Evolutionary conservation across 2,888 invertebrate genomes (phyloP).

Genomic region (Villa cingulata): DNA sequence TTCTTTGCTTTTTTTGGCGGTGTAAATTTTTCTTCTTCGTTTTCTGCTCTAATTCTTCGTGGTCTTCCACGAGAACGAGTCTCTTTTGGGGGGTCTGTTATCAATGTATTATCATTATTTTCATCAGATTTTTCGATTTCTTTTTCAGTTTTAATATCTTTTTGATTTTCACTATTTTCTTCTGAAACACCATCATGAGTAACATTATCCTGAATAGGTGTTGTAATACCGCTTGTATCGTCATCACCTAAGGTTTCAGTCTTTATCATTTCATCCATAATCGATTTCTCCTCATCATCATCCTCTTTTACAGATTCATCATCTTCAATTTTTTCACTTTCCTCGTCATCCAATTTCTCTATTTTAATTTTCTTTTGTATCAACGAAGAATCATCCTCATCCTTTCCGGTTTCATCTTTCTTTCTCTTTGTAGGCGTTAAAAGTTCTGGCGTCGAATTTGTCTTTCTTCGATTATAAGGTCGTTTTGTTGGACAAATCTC

Average conservation of each 20-base stretch:
- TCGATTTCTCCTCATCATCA: not conserved
- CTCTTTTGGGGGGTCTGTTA: not conserved
- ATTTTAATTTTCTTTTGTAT: not conserved
- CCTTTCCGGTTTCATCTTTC: conserved; percentile 3
- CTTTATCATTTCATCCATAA: not conserved
- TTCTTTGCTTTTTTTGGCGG: not conserved
- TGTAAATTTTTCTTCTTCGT: too few relatives aligned
- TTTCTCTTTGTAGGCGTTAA: conserved; percentile 4
- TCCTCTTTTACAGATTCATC: conserved; percentile 24
- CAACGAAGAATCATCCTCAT: conserved; percentile 2
- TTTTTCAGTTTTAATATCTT: not conserved
- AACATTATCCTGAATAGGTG: not conserved
- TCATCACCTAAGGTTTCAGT: not conserved
- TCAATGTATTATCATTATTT: not conserved
- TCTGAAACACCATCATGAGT: not conserved
- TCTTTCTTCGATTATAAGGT: not conserved
- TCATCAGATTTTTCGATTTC: not conserved
- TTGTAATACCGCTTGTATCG: not conserved
- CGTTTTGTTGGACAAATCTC: not conserved
- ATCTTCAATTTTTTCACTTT: conserved; percentile 39
- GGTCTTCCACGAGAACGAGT: conserved; percentile 2
- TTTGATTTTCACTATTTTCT: conserved; percentile 7
- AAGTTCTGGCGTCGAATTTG: not conserved
- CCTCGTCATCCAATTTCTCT: conserved; percentile 28
- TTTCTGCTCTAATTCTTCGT: not conserved